Evolutionary conservation across 2,797 vertebrate species (phyloP).

Genomic region (Chelon labrosus): DNA sequence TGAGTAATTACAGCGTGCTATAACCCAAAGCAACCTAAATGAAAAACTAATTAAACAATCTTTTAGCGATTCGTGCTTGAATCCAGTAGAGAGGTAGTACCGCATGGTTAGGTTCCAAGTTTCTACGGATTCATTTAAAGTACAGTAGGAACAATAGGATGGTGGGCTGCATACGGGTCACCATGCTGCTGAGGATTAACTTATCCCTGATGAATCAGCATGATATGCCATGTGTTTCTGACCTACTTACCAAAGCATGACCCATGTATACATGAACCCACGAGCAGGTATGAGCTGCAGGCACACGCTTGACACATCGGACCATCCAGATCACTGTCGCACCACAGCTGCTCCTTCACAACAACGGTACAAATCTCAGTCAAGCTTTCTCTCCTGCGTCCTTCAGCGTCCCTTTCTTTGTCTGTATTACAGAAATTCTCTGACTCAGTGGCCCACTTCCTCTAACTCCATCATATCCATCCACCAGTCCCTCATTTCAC

Average conservation of each 20-base stretch:
- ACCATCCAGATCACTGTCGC: slow-evolving; percentile 3
- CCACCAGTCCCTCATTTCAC: slow-evolving; percentile 29
- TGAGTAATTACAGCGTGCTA: too few species aligned
- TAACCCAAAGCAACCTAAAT: too few species aligned
- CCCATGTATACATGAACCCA: slow-evolving; percentile 41
- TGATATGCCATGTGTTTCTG: slow-evolving; percentile 61
- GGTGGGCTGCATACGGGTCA: slow-evolving; percentile 21
- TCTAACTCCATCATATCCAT: slow-evolving; percentile 18
- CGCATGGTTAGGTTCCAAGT: background rate
- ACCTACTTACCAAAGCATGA: slow-evolving; percentile 69
- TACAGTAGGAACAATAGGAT: slow-evolving; percentile 28
- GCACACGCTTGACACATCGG: slow-evolving; percentile 25
- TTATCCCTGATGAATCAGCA: slow-evolving; percentile 67
- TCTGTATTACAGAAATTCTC: background rate
- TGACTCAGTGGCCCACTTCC: slow-evolving; percentile 32
- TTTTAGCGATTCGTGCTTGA: background rate
- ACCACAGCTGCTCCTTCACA: slow-evolving; percentile 1
- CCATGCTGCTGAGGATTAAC: slow-evolving; percentile 63
- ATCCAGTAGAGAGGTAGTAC: too few species aligned
- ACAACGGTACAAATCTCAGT: slow-evolving; percentile 4
- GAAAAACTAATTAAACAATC: too few species aligned
- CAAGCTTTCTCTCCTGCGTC: background rate
- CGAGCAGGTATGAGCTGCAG: slow-evolving; percentile 28
- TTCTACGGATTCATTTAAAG: background rate
- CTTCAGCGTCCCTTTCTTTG: background rate